Evolutionary conservation across 2,113 vertebrate genomes (phyloP).

Genomic region (Cephalopterus ornatus): DNA sequence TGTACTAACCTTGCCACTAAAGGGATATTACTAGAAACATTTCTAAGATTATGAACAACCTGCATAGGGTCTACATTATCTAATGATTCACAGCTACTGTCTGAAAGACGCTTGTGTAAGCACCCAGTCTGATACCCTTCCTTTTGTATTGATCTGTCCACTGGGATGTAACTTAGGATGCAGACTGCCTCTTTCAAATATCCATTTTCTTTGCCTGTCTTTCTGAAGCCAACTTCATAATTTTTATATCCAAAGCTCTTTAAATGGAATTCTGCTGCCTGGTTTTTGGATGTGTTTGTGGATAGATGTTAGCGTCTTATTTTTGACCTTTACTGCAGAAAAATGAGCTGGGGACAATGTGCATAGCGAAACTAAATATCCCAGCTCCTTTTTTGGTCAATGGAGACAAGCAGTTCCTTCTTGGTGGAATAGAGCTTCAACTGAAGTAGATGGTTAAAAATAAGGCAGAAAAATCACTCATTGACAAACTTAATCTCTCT

Average conservation of each 20-base stretch:
- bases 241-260: background rate
- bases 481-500: background rate
- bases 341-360: background rate
- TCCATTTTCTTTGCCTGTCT: background rate
- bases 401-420: background rate
- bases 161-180: background rate
- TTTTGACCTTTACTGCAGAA: background rate
- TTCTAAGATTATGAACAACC: background rate
- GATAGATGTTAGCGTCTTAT: background rate
- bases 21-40: background rate
- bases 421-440: background rate
- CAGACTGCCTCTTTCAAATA: background rate
- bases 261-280: background rate
- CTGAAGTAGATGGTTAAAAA: background rate
- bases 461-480: background rate
- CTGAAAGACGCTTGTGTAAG: background rate
- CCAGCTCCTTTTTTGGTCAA: background rate
- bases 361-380: background rate
- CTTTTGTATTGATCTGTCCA: background rate
- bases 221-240: background rate
- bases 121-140: background rate
- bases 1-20: fast-evolving
- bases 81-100: no score
- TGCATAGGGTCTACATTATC: no score
- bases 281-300: background rate